These are phyloP conservation scores for Rhinatrema bivittatum DNA, from an alignment of 2,797 vertebrate genomes.

Conservation along the genomic window DNA sequence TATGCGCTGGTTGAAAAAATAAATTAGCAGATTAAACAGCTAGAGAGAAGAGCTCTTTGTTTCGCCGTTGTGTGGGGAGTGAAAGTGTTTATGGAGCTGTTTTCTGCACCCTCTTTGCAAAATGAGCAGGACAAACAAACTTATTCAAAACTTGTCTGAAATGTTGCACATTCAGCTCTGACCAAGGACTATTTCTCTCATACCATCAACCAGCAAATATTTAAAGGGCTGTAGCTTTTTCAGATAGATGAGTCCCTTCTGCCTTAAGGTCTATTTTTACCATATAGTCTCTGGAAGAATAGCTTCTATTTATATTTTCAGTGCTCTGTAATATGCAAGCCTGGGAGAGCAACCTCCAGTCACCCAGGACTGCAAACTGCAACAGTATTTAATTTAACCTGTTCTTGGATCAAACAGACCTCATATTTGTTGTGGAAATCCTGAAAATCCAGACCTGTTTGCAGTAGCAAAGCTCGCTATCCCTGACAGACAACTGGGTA, in stretches of 20 bases:
- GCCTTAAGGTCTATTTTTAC: no score
- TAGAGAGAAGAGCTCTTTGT: constrained; percentile 72
- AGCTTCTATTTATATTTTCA: no score
- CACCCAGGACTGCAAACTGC: no score
- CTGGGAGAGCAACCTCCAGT: no score
- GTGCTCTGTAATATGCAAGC: no score
- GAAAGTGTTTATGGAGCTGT: constrained; percentile 66
- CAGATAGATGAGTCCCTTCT: constrained; percentile 33
- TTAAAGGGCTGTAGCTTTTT: constrained; percentile 43
- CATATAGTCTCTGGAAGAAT: constrained; percentile 36
- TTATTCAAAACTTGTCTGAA: constrained; percentile 56
- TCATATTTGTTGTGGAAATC: no score
- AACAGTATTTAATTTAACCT: no score
- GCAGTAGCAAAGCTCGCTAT: no score
- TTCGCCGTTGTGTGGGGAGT: constrained; percentile 62
- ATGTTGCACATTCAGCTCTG: constrained; percentile 53
- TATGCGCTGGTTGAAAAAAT: constrained; percentile 94
- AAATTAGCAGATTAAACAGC: constrained; percentile 85
- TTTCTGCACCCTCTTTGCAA: constrained; percentile 58
- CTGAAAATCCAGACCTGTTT: no score
- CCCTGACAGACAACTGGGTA: no score
- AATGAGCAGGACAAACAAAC: constrained; percentile 58
- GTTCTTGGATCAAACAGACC: no score
- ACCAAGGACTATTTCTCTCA: constrained; percentile 42
- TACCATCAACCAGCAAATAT: no score